Evolutionary conservation across 1,140 invertebrate species (phyloP).

Genomic region (Proctacanthus coquilletti): DNA sequence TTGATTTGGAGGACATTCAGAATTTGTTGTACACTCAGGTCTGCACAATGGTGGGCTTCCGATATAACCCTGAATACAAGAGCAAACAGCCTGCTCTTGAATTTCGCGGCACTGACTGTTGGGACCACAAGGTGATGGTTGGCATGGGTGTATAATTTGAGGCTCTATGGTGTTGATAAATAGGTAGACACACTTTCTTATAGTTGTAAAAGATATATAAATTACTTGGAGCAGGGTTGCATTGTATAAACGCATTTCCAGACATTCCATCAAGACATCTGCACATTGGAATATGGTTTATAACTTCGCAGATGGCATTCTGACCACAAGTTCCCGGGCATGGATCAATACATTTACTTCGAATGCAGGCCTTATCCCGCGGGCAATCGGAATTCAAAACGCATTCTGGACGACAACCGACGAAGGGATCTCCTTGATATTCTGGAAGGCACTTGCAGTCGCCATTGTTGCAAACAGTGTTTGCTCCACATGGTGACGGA

Average conservation of each 20-base stretch:
- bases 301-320: slow-evolving; percentile 50
- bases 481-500: slow-evolving; percentile 52
- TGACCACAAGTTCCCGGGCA: slow-evolving; percentile 35
- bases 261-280: slow-evolving; percentile 19
- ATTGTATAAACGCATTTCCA: slow-evolving; percentile 21
- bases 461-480: slow-evolving; percentile 41
- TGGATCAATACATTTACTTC: slow-evolving; percentile 46
- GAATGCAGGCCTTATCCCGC: slow-evolving; percentile 50
- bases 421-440: slow-evolving; percentile 54
- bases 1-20: slow-evolving; percentile 42
- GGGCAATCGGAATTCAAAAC: slow-evolving; percentile 68
- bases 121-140: slow-evolving; percentile 50
- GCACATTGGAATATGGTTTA: slow-evolving; percentile 43
- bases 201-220: slow-evolving; percentile 45
- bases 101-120: slow-evolving; percentile 45
- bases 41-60: slow-evolving; percentile 48
- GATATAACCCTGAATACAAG: slow-evolving; percentile 42
- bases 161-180: too few relatives aligned
- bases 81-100: slow-evolving; percentile 42
- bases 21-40: slow-evolving; percentile 51
- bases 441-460: slow-evolving; percentile 39
- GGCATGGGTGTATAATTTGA: slow-evolving; percentile 43
- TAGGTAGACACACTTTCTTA: slow-evolving; percentile 50
- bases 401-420: slow-evolving; percentile 64
- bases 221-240: slow-evolving; percentile 7